phyloP scores from a whole-genome alignment of 92 coral and sea anemone genomes.

The Virgularia gustaviana region DNA sequence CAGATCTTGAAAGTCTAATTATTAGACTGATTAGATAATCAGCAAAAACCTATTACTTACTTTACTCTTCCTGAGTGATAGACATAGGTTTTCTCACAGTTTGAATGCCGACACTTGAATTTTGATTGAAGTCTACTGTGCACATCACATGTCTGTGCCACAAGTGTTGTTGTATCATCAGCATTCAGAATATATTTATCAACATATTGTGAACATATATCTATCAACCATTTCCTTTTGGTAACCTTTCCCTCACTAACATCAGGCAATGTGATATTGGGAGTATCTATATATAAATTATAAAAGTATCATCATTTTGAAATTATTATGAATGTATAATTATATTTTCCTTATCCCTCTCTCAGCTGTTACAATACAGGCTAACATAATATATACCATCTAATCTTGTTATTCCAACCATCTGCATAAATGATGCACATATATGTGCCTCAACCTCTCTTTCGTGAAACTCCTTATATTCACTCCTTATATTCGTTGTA shows the following conservation, averaged over 20 bases:
- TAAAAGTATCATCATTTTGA: too few species aligned
- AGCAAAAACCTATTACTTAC: slow-evolving; percentile 1
- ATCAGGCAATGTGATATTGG: background rate
- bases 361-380: too few species aligned
- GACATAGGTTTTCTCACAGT: slow-evolving; percentile 26
- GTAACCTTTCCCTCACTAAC: background rate
- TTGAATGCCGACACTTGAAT: slow-evolving; percentile 33
- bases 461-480: slow-evolving; percentile 49
- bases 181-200: slow-evolving; percentile 34
- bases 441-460: slow-evolving; percentile 54
- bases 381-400: slow-evolving; percentile 23
- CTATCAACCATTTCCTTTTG: slow-evolving; percentile 46
- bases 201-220: slow-evolving; percentile 40
- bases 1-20: too few species aligned
- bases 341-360: too few species aligned
- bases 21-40: too few species aligned
- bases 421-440: slow-evolving; percentile 55
- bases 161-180: slow-evolving; percentile 5
- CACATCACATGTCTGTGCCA: background rate
- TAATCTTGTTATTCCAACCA: slow-evolving; percentile 36
- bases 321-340: too few species aligned
- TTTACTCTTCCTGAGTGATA: slow-evolving; percentile 46
- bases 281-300: slow-evolving; percentile 2
- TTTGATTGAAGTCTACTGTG: slow-evolving; percentile 14
- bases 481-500: slow-evolving; percentile 59